Percentiles rank a stretch among this genome's conserved stretches.
Conservation (phyloP, 2,888 invertebrate genomes). For the Phyllotreta striolata region DNA sequence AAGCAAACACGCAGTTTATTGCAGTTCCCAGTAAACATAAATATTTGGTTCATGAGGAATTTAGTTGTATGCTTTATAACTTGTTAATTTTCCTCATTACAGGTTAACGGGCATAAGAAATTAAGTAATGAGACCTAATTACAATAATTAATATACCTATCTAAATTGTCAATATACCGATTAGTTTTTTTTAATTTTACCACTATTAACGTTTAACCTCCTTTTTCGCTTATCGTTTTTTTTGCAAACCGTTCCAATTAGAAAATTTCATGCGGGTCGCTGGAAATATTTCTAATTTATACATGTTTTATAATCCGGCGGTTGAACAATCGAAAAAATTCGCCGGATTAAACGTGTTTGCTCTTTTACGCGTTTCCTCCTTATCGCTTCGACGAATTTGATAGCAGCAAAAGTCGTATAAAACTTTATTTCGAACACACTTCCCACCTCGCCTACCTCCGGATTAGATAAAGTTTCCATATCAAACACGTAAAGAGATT, state of each 20-base stretch:
- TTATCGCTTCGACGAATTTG: no score
- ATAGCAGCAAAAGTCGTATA: no score
- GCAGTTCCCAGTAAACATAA: conserved; percentile 4
- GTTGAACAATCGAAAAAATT: no score
- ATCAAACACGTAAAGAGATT: conserved; percentile 37
- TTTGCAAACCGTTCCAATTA: neutral
- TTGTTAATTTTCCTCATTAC: conserved; percentile 16
- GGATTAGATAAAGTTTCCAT: conserved; percentile 40
- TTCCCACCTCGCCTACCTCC: conserved; percentile 20
- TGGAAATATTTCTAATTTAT: no score
- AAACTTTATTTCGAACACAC: no score
- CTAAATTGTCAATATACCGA: conserved; percentile 3
- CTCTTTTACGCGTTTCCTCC: no score
- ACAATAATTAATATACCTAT: conserved; percentile 2
- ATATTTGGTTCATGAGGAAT: conserved; percentile 8
- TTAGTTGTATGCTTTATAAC: conserved; percentile 6
- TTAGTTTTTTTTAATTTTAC: conserved; percentile 5
- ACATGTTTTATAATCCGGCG: no score
- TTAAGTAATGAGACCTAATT: conserved; percentile 5
- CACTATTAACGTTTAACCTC: neutral
- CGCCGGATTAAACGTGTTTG: no score
- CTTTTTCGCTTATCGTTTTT: conserved; percentile 1
- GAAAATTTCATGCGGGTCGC: no score
- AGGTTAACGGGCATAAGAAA: conserved; percentile 9
- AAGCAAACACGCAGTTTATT: neutral